Evolutionary conservation across 2,113 vertebrate species (phyloP).

Genomic region (Tamias sibiricus): DNA sequence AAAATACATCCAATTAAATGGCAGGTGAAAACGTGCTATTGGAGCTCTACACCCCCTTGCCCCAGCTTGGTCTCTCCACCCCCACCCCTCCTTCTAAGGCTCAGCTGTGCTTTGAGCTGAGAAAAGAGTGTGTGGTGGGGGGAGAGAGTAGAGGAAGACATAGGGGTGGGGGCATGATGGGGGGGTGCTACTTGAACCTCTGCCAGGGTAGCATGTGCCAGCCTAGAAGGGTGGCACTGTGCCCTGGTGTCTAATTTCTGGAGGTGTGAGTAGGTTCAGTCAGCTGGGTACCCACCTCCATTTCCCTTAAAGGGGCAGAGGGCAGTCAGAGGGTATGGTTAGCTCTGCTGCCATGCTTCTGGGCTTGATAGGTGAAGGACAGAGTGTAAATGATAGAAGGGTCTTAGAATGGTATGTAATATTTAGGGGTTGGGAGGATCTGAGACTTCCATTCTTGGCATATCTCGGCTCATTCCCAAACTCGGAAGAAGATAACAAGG

Average conservation of each 20-base stretch:
- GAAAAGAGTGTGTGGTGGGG: conserved; percentile 49
- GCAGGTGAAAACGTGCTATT: conserved; percentile 90
- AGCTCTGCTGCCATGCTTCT: conserved; percentile 38
- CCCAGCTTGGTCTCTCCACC: conserved; percentile 72
- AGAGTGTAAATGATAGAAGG: background rate
- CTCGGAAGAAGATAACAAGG: conserved; percentile 45
- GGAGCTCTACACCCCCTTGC: conserved; percentile 75
- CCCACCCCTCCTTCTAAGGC: conserved; percentile 74
- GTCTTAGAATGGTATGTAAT: background rate
- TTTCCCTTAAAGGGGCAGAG: conserved; percentile 81
- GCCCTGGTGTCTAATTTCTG: conserved; percentile 83
- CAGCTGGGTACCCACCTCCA: conserved; percentile 82
- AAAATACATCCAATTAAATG: conserved; percentile 94
- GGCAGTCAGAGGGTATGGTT: conserved; percentile 28
- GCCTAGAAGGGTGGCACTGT: conserved; percentile 82
- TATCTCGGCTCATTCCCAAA: conserved; percentile 5
- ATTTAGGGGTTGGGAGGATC: background rate
- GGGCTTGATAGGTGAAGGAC: background rate
- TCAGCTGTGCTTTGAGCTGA: conserved; percentile 88
- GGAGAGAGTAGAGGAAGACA: conserved; percentile 74
- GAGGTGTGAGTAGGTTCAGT: conserved; percentile 83
- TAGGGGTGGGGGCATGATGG: conserved; percentile 53
- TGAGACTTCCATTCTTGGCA: conserved; percentile 21
- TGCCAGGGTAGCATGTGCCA: conserved; percentile 86
- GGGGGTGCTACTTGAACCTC: conserved; percentile 82